Conservation (phyloP, 2,797 vertebrate species). For the Fundulus diaphanus region DNA sequence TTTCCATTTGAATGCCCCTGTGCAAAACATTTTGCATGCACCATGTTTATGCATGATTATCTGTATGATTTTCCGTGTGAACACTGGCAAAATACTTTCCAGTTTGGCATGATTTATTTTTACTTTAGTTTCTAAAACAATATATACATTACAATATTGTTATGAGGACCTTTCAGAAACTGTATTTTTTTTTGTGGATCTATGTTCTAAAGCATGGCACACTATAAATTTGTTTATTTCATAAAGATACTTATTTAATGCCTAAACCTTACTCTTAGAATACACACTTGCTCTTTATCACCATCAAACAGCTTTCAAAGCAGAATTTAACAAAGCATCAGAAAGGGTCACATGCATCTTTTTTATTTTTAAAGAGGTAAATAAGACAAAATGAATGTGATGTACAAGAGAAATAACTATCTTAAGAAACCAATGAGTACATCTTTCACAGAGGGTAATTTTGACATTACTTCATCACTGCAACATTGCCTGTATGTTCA, state of each 20-base stretch:
- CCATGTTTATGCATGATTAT: constrained; percentile 31
- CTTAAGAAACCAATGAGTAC: constrained; percentile 25
- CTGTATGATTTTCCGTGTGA: constrained; percentile 14
- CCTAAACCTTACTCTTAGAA: background rate
- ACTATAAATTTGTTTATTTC: no score
- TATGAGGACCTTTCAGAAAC: constrained; percentile 38
- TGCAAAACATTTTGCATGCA: constrained; percentile 30
- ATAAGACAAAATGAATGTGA: constrained; percentile 14
- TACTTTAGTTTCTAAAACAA: constrained; percentile 60
- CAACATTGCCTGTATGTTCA: background rate
- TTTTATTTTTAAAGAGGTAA: constrained; percentile 16
- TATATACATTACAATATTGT: constrained; percentile 51
- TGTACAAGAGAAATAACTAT: constrained; percentile 17
- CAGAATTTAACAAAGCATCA: constrained; percentile 40
- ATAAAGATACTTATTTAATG: background rate
- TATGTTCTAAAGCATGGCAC: background rate
- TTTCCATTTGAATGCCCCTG: constrained; percentile 60
- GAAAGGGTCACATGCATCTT: constrained; percentile 40
- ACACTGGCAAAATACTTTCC: no score
- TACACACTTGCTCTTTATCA: constrained; percentile 32
- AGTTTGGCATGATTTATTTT: constrained; percentile 57
- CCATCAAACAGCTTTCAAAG: constrained; percentile 28
- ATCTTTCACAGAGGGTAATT: constrained; percentile 21
- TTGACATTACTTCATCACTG: constrained; percentile 22
- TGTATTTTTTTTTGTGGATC: background rate